Evolutionary conservation across 2,113 vertebrate species (phyloP).

Genomic region (Sinosuthora webbiana): DNA sequence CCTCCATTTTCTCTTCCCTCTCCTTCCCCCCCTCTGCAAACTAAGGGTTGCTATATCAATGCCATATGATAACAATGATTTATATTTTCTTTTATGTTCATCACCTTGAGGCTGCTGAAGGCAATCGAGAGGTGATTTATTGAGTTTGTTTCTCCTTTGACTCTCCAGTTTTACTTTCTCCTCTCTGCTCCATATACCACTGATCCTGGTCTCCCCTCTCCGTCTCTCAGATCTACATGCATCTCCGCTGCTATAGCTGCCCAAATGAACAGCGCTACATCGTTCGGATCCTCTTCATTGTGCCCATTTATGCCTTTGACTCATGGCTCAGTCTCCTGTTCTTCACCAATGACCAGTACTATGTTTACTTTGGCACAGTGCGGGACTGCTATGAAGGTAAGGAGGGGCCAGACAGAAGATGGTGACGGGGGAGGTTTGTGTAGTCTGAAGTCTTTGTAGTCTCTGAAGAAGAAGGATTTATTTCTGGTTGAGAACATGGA

Average conservation of each 20-base stretch:
- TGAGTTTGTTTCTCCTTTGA: not conserved
- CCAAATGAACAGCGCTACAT: constrained; percentile 96
- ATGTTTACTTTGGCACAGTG: constrained; percentile 94
- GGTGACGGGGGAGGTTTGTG: not conserved
- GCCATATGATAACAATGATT: not conserved
- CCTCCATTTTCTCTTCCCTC: not conserved
- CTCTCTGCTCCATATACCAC: not conserved
- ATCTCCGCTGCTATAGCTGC: constrained; percentile 92
- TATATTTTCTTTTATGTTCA: not conserved
- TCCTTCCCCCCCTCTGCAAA: not conserved
- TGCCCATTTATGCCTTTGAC: constrained; percentile 96
- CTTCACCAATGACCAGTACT: constrained; percentile 98
- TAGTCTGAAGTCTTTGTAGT: not conserved
- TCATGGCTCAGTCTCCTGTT: constrained; percentile 98
- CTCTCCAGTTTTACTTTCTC: not conserved
- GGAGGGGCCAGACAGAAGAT: not conserved
- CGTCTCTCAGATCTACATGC: constrained; percentile 90
- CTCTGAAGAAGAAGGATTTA: too few relatives aligned
- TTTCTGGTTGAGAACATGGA: not conserved
- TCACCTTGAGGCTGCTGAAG: not conserved
- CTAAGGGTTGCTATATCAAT: not conserved
- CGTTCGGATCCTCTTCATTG: constrained; percentile 95
- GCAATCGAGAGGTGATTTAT: not conserved
- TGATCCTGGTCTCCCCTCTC: not conserved
- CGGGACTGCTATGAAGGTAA: constrained; percentile 96